Conservation (phyloP, 1,140 invertebrate species). For the Halesus radiatus region DNA sequence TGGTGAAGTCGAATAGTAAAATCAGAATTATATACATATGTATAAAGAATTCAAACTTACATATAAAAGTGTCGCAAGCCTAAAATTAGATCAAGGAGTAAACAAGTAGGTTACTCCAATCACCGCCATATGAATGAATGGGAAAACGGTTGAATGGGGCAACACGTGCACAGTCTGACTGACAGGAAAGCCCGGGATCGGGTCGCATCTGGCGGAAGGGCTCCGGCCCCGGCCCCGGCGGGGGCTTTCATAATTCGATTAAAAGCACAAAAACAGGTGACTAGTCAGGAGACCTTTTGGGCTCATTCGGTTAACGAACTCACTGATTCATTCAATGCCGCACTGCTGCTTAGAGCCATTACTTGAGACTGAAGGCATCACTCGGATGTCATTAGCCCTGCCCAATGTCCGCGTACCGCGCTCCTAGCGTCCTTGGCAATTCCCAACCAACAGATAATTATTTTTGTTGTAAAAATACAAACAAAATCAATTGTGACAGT, state of each 20-base stretch:
- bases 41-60: no score
- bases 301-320: conserved; percentile 29
- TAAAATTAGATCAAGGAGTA: conserved; percentile 12
- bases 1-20: no score
- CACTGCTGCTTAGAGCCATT: not conserved
- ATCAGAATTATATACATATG: no score
- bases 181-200: not conserved
- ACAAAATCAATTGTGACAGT: no score
- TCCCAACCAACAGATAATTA: no score
- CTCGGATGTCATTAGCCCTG: no score
- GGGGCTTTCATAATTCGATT: conserved; percentile 34
- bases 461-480: no score
- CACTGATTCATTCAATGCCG: not conserved
- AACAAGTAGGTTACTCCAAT: not conserved
- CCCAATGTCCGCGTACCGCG: no score
- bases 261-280: conserved; percentile 39
- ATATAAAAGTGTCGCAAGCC: not conserved
- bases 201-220: no score
- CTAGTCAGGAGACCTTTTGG: not conserved
- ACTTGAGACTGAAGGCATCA: no score
- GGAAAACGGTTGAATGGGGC: not conserved
- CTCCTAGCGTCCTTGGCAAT: no score
- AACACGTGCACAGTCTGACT: not conserved
- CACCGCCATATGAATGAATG: conserved; percentile 2
- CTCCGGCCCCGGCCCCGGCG: not conserved